Evolutionary conservation across 2,888 invertebrate genomes (phyloP), one percentile per base, ranked within the genome.

Genomic region (Lasioglossum marginatum): DNA sequence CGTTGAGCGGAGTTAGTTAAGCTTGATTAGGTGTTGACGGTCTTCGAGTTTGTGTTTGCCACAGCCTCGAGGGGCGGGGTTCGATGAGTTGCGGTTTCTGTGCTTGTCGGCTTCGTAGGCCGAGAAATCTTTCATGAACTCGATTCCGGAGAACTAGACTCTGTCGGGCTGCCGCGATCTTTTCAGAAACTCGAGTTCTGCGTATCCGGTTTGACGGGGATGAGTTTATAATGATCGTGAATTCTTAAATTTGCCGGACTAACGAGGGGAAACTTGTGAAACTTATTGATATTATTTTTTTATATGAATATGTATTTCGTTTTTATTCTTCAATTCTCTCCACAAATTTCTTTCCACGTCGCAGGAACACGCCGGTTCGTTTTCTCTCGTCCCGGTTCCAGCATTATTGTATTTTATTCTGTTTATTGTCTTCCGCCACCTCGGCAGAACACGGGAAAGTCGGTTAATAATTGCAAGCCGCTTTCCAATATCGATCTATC

Each of bases 21-120:
- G 71, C 48, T 74, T 66, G 79, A 80, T 60, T 79, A 66, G 75
- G 73, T 79, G 80, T 71, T 63, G 86, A 81, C 86, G 76, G 45
- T 60, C 23, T 23, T 40, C 4, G 37, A 31, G 19, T n/a, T 66
- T 16, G 73, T 27, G 79, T 77, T 81, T 45, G 45, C 45, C 48
- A 63, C 27, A 14, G 23, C 34, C 43, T 16, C 27, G 66, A 52
- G 43, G 45, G 72, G 19, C 43, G 37, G 40, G 48, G n/a, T 34
- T 23, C 34, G 52, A 76, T 52, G 34, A 73, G 72, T n/a, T 66
- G 45, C 31, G 31, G 40, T 52, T 76, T 40, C 31, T 34, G n/a
- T 14, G 34, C n/a, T 27, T 6, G 23, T 45, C 31, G 43, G 3
- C 40, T 31, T 43, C 37, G n/a, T 23, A 23, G 45, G 3, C 10